A percentile compares a stretch with the other conserved stretches of the same genome.
Evolutionary conservation across 2,797 vertebrate species (phyloP).

Genomic region (Pseudopleuronectes americanus): DNA sequence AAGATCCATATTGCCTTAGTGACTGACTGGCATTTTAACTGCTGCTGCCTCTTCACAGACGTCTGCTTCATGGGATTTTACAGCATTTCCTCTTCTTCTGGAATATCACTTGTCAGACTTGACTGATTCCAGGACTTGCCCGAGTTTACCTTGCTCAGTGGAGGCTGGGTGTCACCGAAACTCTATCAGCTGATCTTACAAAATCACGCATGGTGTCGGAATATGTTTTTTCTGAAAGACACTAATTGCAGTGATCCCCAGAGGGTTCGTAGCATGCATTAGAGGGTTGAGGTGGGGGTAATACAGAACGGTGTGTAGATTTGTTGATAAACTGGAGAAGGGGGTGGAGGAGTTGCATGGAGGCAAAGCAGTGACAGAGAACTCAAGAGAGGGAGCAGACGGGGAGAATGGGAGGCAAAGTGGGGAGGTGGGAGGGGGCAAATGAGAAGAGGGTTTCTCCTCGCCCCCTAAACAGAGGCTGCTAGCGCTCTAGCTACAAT

Average conservation of each 20-base stretch:
- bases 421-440: slow-evolving; percentile 52
- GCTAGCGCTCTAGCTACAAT: slow-evolving; percentile 43
- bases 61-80: slow-evolving; percentile 54
- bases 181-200: slow-evolving; percentile 45
- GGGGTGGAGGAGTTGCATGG: slow-evolving; percentile 42
- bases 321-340: slow-evolving; percentile 37
- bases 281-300: background rate
- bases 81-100: slow-evolving; percentile 42
- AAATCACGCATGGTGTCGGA: slow-evolving; percentile 44
- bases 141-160: slow-evolving; percentile 52
- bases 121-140: slow-evolving; percentile 32
- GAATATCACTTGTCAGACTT: slow-evolving; percentile 57
- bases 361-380: slow-evolving; percentile 33
- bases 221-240: slow-evolving; percentile 41
- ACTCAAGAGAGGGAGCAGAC: slow-evolving; percentile 34
- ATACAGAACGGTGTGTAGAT: slow-evolving; percentile 35
- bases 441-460: slow-evolving; percentile 56
- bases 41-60: slow-evolving; percentile 32
- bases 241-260: slow-evolving; percentile 43
- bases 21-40: slow-evolving; percentile 30
- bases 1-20: slow-evolving; percentile 44
- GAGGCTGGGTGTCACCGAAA: slow-evolving; percentile 53
- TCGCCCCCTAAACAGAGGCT: slow-evolving; percentile 52
- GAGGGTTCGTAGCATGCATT: slow-evolving; percentile 19
- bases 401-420: slow-evolving; percentile 38